Percentiles rank a stretch among this genome's conserved stretches.
These are phyloP conservation scores for Gymnopithys bicolor DNA, from an alignment of 2,797 vertebrate species.

Conservation along the genomic window DNA sequence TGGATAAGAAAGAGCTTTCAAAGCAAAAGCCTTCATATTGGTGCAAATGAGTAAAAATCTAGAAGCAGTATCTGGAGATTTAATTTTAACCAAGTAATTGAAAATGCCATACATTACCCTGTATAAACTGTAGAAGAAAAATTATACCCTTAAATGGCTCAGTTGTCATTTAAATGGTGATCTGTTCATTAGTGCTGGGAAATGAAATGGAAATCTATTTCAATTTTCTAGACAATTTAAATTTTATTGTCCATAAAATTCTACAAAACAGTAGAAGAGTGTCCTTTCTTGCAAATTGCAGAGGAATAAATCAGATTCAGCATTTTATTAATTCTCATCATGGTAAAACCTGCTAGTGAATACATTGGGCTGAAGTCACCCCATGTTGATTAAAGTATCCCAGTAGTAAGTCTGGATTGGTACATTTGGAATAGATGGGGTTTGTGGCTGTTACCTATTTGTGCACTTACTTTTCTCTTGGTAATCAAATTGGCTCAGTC, in stretches of 20 bases:
- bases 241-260: conserved; percentile 66
- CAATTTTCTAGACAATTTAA: conserved; percentile 71
- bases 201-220: conserved; percentile 73
- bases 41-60: conserved; percentile 45
- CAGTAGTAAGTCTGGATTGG: background rate
- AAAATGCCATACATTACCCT: conserved; percentile 63
- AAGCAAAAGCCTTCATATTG: conserved; percentile 22
- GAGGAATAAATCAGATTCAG: conserved; percentile 27
- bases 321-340: background rate
- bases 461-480: background rate
- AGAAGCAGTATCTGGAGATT: conserved; percentile 47
- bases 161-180: conserved; percentile 58
- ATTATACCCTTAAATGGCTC: conserved; percentile 52
- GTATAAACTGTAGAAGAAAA: conserved; percentile 66
- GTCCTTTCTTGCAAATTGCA: conserved; percentile 28
- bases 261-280: conserved; percentile 37
- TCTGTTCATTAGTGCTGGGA: conserved; percentile 70
- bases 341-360: conserved; percentile 8
- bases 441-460: conserved; percentile 5
- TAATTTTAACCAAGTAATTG: conserved; percentile 71
- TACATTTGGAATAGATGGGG: background rate
- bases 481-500: background rate
- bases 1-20: background rate
- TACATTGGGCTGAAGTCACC: background rate
- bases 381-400: background rate